Evolutionary conservation across 2,113 vertebrate species (phyloP), one percentile per base, ranked within the genome.

Genomic region (Tupaia tana): DNA sequence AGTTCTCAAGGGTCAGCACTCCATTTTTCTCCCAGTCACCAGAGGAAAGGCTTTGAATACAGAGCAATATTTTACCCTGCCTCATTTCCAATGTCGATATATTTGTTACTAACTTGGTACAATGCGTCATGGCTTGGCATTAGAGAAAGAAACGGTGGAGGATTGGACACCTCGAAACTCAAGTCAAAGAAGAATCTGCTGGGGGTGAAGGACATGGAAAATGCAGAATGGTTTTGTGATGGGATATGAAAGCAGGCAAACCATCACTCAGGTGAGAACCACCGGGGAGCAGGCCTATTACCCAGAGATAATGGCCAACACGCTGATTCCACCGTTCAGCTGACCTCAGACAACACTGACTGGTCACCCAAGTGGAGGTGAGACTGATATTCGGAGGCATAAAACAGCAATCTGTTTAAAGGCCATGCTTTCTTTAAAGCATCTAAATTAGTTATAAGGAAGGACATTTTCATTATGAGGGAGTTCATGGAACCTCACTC

Each of bases 361-460:
- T 10, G 9, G 61, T 22, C n/a, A 20, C 86, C 86, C 54, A 0
- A 59, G 69, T 10, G 58, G 3, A 9, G 12, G 8, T 24, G 11
- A 79, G 27, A n/a, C 52, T 14, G 52, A 11, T 19, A 18, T 29
- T 43, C 7, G 2, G 25, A 89, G 19, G 34, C 43, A 88, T 56
- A 12, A 59, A 56, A 85, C 2, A 27, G 70, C 73, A 24, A 59
- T 3, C n/a, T 11, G 6, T 61, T 34, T 31, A 75, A 90, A 94
- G 84, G 61, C 31, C 27, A 2, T 10, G 61, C 11, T 31, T 27
- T 27, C 74, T 66, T 43, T 9, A n/a, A 70, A 91, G 71, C 18
- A 82, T n/a, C 80, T 81, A 29, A 78, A 73, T 67, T 77, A 82
- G 13, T 67, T 85, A 15, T 77, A 63, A 81, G 64, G 83, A 81